These are phyloP conservation scores for Chauna torquata DNA, from an alignment of 2,113 vertebrate species.

Conservation along the genomic window DNA sequence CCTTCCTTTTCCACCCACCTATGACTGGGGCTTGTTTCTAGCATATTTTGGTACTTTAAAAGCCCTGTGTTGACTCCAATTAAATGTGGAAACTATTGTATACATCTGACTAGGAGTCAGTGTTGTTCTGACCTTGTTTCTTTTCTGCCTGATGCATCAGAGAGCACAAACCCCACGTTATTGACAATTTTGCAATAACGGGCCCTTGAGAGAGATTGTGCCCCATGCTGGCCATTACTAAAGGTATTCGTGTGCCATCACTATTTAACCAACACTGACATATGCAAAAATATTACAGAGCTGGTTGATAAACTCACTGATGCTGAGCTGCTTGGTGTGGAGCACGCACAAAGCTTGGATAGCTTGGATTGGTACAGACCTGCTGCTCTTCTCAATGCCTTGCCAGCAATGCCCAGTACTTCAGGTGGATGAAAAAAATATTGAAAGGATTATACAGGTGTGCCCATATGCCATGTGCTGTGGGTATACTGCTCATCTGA, in stretches of 20 bases:
- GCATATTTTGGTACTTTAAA: background rate
- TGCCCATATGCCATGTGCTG: background rate
- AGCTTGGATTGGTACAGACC: background rate
- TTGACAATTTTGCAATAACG: background rate
- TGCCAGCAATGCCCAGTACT: background rate
- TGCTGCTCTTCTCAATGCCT: background rate
- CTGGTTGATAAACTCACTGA: background rate
- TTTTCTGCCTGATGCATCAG: background rate
- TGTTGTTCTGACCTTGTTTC: background rate
- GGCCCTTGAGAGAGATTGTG: background rate
- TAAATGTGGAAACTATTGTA: background rate
- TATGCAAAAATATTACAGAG: background rate
- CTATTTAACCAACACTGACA: background rate
- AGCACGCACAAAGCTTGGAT: background rate
- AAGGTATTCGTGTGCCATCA: accelerated
- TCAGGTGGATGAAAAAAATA: background rate
- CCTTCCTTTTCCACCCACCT: background rate
- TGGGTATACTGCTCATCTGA: background rate
- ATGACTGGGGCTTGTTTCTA: background rate
- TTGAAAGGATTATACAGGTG: background rate
- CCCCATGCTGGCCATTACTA: background rate
- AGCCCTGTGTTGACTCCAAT: background rate
- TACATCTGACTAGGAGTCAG: accelerated
- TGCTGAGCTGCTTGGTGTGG: accelerated
- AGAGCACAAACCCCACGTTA: background rate